phyloP scores from a whole-genome alignment of 2,797 vertebrate genomes.

The Pseudopleuronectes americanus region DNA sequence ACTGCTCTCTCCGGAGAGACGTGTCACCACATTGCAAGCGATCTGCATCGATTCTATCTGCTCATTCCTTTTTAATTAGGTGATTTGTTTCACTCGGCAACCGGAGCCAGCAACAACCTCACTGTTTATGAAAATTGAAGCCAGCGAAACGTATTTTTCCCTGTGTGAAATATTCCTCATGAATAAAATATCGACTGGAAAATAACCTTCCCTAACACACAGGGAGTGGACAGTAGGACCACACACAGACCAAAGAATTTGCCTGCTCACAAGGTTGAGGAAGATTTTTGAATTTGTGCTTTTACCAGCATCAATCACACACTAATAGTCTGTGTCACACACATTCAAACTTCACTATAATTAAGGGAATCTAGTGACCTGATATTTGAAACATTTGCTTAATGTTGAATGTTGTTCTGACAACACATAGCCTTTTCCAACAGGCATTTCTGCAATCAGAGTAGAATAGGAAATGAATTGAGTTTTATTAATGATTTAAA shows the following conservation, averaged over 20 bases:
- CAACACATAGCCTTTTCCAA: conserved; percentile 2
- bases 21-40: conserved; percentile 71
- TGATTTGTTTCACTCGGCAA: conserved; percentile 82
- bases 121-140: conserved; percentile 76
- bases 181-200: conserved; percentile 70
- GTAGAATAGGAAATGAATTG: conserved; percentile 5
- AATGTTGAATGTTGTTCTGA: not conserved
- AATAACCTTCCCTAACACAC: conserved; percentile 8
- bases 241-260: conserved; percentile 26
- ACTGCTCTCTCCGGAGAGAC: conserved; percentile 66
- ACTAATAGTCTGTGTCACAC: not conserved
- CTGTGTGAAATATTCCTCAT: conserved; percentile 63
- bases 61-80: conserved; percentile 83
- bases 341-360: conserved; percentile 1
- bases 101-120: conserved; percentile 66
- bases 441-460: not conserved
- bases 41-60: conserved; percentile 78
- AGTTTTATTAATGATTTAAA: conserved; percentile 25
- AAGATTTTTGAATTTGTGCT: conserved; percentile 20
- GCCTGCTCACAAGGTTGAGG: conserved; percentile 11
- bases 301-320: conserved; percentile 15
- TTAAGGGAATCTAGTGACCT: not conserved
- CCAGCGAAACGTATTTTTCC: conserved; percentile 58
- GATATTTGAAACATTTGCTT: too few relatives aligned
- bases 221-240: conserved; percentile 39